Evolutionary conservation across 1,140 invertebrate species (phyloP), one percentile per base, ranked within the genome.

Genomic region (Mamestra configurata): DNA sequence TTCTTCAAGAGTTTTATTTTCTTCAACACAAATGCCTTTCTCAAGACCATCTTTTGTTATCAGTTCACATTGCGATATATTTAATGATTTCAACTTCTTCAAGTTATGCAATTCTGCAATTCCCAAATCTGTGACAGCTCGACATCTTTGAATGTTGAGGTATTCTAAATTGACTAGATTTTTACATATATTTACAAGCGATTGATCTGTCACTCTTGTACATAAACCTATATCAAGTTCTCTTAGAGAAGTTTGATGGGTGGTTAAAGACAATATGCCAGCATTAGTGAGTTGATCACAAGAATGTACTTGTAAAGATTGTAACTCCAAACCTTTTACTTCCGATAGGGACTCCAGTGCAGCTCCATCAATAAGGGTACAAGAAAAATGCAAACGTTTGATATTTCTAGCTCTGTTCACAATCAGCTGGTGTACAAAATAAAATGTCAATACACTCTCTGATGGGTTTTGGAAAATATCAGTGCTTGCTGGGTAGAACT

Each of bases 401-500:
- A 98, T 90, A 20, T 90, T 91, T 15, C 90, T 87, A 1, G 95
- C 95, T 84, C 96, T 96, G n/a, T 92, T 88, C 66, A 91, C 88
- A 51, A 97, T 90, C 83, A 96, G 96, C 61, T 95, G 92, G 35
- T 96, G 84, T 24, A 97, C 94, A 86, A 97, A 97, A 59, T 96
- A 95, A 87, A 97, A 97, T 40, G 97, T 97, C 11, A 98, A 89
- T 10, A 97, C 96, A 80, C 96, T 96, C 86, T 97, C 96, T 22
- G 96, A 97, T n/a, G 95, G 96, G 84, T 95, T 96, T 27, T 94
- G 91, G 80, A 92, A 93, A 46, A 93, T 88, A 82, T 92, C 85
- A 37, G 77, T 77, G 59, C 83, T 89, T 24, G 87, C 87, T 0
- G 97, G 96, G 95, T 97, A 97, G 90, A 97, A 97, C 59, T 96